Evolutionary conservation across 2,797 vertebrate species (phyloP).

Genomic region (Cynopterus sphinx): DNA sequence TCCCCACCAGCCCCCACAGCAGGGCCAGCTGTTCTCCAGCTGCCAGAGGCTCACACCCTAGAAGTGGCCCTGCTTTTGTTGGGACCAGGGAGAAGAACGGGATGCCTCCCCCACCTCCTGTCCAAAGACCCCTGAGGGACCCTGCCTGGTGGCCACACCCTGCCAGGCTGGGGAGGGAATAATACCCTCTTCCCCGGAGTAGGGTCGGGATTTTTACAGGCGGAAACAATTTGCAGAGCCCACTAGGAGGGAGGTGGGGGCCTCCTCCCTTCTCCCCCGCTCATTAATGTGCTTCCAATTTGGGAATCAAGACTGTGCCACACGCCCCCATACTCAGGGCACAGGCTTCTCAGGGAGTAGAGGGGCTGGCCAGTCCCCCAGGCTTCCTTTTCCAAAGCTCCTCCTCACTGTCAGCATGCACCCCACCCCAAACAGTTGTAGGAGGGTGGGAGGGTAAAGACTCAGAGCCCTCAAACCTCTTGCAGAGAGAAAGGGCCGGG

Average conservation of each 20-base stretch:
- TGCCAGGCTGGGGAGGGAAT: slow-evolving; percentile 46
- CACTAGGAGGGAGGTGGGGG: slow-evolving; percentile 55
- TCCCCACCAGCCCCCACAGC: slow-evolving; percentile 10
- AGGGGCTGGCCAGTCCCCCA: not conserved
- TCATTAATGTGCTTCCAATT: slow-evolving; percentile 82
- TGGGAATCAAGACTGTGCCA: slow-evolving; percentile 49
- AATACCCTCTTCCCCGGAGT: slow-evolving; percentile 40
- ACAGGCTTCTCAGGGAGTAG: not conserved
- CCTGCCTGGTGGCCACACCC: slow-evolving; percentile 67
- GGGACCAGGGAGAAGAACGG: not conserved
- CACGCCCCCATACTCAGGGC: not conserved
- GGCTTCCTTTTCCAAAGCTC: not conserved
- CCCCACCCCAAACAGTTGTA: not conserved
- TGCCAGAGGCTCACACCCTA: slow-evolving; percentile 68
- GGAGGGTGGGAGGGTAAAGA: not conserved
- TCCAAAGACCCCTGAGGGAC: slow-evolving; percentile 45
- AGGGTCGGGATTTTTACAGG: slow-evolving; percentile 68
- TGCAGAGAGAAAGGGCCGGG: not conserved
- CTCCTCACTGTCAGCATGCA: not conserved
- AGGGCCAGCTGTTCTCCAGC: slow-evolving; percentile 79
- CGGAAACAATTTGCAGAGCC: slow-evolving; percentile 81
- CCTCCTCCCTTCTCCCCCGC: not conserved
- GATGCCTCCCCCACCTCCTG: slow-evolving; percentile 19
- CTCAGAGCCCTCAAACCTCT: not conserved
- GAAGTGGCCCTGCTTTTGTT: not conserved